Percentiles rank a stretch among this genome's conserved stretches.
These are phyloP conservation scores for Drosophila sproati DNA, from an alignment of 1,140 invertebrate genomes.

Conservation along the genomic window DNA sequence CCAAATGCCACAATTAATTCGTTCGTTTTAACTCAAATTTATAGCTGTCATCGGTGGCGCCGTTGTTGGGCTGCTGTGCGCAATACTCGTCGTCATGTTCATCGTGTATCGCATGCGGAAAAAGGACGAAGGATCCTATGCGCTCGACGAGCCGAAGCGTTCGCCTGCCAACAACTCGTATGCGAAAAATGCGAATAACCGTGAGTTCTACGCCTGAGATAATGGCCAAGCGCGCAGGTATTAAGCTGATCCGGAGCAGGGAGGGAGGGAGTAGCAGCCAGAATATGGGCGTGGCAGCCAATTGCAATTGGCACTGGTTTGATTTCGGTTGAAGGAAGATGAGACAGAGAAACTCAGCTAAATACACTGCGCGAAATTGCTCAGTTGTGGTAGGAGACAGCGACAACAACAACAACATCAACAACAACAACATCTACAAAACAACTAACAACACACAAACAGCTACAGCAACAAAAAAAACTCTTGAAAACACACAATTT, in stretches of 20 bases:
- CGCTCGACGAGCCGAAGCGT: conserved; percentile 97
- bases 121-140: conserved; percentile 99
- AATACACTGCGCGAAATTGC: conserved; percentile 71
- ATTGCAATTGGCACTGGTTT: conserved; percentile 34
- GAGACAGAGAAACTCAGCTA: conserved; percentile 50
- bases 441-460: conserved; percentile 24
- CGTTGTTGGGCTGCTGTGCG: conserved; percentile 97
- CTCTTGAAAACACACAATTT: conserved; percentile 63
- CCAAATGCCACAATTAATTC: no score
- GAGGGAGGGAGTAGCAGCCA: neutral
- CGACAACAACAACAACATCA: conserved; percentile 30
- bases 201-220: conserved; percentile 97
- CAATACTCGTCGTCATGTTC: conserved; percentile 99
- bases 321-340: conserved; percentile 2
- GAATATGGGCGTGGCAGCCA: conserved; percentile 20
- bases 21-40: neutral
- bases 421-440: conserved; percentile 34
- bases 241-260: conserved; percentile 55
- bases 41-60: conserved; percentile 99
- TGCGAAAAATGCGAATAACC: conserved; percentile 94
- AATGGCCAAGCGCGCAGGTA: conserved; percentile 82
- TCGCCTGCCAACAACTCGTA: conserved; percentile 96
- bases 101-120: conserved; percentile 99
- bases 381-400: conserved; percentile 21
- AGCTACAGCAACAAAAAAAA: conserved; percentile 57